Percentiles rank a stretch among this genome's conserved stretches.
These are phyloP conservation scores for Gila orcuttii DNA, from an alignment of 2,113 vertebrate species.

Conservation along the genomic window DNA sequence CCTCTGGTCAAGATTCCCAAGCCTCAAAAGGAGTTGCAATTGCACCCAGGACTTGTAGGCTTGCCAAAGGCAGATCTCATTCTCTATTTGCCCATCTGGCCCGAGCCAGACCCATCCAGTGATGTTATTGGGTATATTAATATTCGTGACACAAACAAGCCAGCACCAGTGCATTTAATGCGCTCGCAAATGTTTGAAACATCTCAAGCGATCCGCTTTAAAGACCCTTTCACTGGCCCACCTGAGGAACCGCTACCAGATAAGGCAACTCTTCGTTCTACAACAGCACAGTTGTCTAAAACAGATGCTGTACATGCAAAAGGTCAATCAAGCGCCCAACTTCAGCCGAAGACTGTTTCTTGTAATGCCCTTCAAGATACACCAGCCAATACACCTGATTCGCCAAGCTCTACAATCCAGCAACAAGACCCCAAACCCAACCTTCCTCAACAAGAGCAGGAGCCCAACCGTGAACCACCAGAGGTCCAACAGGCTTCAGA, in stretches of 20 bases:
- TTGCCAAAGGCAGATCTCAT: slow-evolving; percentile 92
- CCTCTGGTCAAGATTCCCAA: slow-evolving; percentile 60
- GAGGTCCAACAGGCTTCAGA: slow-evolving; percentile 4
- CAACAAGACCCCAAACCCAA: slow-evolving; percentile 45
- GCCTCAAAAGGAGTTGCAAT: slow-evolving; percentile 59
- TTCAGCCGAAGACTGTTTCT: neutral
- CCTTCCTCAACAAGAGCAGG: slow-evolving; percentile 46
- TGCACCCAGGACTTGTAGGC: slow-evolving; percentile 87
- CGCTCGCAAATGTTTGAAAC: slow-evolving; percentile 79
- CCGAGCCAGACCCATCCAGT: slow-evolving; percentile 90
- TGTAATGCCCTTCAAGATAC: slow-evolving; percentile 20
- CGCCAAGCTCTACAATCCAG: slow-evolving; percentile 9
- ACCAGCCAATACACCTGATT: slow-evolving; percentile 7
- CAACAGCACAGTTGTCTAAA: neutral
- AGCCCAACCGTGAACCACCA: neutral
- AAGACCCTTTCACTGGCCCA: slow-evolving; percentile 50
- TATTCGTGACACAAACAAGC: slow-evolving; percentile 79
- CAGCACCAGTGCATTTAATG: slow-evolving; percentile 76
- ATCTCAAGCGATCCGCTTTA: slow-evolving; percentile 83
- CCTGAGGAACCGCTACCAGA: slow-evolving; percentile 54
- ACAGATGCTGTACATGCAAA: neutral
- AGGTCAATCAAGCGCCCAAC: neutral
- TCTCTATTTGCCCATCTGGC: slow-evolving; percentile 92
- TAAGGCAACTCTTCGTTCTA: slow-evolving; percentile 36
- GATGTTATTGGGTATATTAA: slow-evolving; percentile 97